Percentiles rank a stretch among this genome's conserved stretches.
phyloP scores from a whole-genome alignment of 2,113 vertebrate genomes.

The Opisthocomus hoazin region DNA sequence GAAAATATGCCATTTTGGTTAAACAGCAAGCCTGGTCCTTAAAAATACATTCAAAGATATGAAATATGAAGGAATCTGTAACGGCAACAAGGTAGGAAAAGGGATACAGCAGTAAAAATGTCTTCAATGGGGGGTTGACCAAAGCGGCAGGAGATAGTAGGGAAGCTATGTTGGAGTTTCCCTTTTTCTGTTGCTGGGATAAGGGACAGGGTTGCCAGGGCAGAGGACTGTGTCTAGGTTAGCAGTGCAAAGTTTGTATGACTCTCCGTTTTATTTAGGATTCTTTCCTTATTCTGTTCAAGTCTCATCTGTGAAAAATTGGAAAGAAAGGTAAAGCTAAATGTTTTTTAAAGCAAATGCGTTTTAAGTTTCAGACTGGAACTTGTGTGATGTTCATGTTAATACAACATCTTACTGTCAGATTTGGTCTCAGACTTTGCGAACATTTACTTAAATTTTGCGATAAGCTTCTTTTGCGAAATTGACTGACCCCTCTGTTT shows the following conservation, averaged over 20 bases:
- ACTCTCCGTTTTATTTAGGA: background rate
- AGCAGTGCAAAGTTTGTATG: background rate
- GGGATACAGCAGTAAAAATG: background rate
- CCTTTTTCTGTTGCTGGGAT: background rate
- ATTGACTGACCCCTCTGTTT: background rate
- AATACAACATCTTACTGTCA: background rate
- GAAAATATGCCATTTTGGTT: background rate
- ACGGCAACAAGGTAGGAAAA: background rate
- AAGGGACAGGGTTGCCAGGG: background rate
- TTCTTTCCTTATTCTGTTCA: background rate
- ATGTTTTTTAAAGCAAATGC: background rate
- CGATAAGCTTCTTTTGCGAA: background rate
- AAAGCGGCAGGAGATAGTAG: background rate
- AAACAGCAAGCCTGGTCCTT: background rate
- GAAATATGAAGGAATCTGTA: background rate
- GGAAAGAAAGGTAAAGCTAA: background rate
- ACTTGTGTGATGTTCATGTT: background rate
- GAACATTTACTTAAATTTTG: background rate
- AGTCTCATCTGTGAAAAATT: background rate
- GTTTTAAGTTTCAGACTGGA: background rate
- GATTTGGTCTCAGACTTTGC: background rate
- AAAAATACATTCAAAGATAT: background rate
- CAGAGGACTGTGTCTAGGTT: background rate
- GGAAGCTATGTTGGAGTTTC: background rate
- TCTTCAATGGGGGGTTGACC: background rate